Conservation (phyloP, 2,797 vertebrate genomes). For the Spatula clypeata region DNA sequence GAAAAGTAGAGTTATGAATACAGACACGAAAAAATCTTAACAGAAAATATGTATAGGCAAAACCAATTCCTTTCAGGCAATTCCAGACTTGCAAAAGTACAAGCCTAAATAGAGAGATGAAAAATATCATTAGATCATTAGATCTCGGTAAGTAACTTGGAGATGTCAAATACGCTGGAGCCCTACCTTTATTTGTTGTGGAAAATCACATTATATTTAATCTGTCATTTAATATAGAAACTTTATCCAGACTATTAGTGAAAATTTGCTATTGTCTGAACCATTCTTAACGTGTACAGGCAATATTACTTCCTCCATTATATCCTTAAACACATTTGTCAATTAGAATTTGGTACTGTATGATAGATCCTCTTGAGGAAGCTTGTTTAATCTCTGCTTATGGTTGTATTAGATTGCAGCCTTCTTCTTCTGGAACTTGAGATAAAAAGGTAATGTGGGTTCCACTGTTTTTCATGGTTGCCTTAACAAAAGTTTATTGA, state of each 20-base stretch:
- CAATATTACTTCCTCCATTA: background rate
- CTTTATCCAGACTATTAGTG: background rate
- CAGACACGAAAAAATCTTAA: background rate
- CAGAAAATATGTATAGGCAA: conserved; percentile 1
- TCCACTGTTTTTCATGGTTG: background rate
- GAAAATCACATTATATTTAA: conserved; percentile 20
- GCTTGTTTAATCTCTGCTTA: background rate
- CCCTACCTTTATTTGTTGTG: conserved; percentile 41
- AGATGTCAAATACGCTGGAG: background rate
- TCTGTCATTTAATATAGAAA: conserved; percentile 1
- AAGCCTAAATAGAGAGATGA: background rate
- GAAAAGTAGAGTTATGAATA: background rate
- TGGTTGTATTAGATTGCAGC: background rate
- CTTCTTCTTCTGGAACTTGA: background rate
- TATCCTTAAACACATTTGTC: background rate
- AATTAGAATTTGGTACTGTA: background rate
- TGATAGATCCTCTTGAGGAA: background rate
- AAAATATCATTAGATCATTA: conserved; percentile 40
- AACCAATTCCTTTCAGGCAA: conserved; percentile 25
- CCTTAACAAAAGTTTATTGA: background rate
- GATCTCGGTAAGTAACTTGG: conserved; percentile 10
- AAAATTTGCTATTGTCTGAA: conserved; percentile 4
- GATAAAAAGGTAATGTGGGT: background rate
- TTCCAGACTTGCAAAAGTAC: conserved; percentile 52
- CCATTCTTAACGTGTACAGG: background rate